Evolutionary conservation across 30 jellyfish, hydroid and myxozoan genomes (phyloP), one percentile per base, ranked within the genome.

Genomic region (Sanderia malayensis): DNA sequence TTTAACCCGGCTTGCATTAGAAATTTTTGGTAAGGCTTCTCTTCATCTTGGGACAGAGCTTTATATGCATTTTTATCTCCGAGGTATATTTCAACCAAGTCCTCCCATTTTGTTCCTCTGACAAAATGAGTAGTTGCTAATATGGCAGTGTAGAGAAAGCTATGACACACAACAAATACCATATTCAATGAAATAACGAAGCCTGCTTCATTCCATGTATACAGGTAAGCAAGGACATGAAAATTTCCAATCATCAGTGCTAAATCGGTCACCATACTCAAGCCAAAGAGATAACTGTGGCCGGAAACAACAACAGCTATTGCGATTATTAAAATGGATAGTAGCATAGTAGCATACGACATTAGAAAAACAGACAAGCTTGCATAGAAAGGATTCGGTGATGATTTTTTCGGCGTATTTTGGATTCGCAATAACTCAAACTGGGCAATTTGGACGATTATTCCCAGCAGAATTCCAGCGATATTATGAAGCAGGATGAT

Each of bases 151-250:
- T 67, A 80, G 33, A 68, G 13, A 30, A 80, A 44, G 37, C 73
- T 68, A 0, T 66, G 79, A 22, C 80, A 73, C 79, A 80, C 71
- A 57, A 80, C 18, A 7, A 80, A 61, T 33, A 80, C 28, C 47
- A 80, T 18, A 30, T 69, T 59, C 37, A 80, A 19, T 13, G 83
- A 80, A 9, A 80, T 21, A 67, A 58, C 93, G 47, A 67, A 80
- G 3, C 80, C 84, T 45, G 32, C 64, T 61, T 80, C 93, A 70
- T 61, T 80, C 93, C 93, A 80, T 0, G 84, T 65, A 34, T 59
- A 69, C 6, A 80, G 71, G 31, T 7, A 80, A 4, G 93, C 73
- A 1, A 80, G 67, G 15, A 46, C 49, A 10, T 34, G 61, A 27
- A 57, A 59, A 49, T 80, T 80, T 13, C 93, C 93, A 19, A 69